Base-by-base conservation (phyloP, 2,888 invertebrate species). In the Monochamus alternatus region DNA sequence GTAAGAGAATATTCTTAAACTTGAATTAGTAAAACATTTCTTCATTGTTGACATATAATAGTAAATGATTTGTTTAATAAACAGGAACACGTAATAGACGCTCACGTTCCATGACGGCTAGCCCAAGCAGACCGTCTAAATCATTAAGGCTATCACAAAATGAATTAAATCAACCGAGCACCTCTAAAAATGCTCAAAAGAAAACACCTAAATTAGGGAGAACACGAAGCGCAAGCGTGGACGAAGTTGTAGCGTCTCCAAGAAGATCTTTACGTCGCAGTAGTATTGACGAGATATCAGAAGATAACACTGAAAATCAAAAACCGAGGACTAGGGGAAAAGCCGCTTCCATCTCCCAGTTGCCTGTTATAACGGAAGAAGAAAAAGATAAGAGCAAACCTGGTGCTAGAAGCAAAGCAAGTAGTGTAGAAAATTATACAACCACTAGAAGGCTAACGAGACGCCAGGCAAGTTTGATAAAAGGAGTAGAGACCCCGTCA, bases 391-490 rank as follows among this genome's bases (percentile, higher is more conserved):
- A 14, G 8, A 62, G 38, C 31, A 65, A 75, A 51, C 31, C 22
- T 58, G 55, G 55, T 64, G 73, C 8, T 58, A 65, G 51, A 73
- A 77, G 44, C 32, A 80, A 69, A 64, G 65, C 70, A 31, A 75
- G 65, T 43, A 81, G 78, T 67, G 68, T 78, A 7, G 80, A 85
- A 64, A 78, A 70, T 43, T 85, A 85, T 74, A 77, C 82, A 5
- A 75, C 81, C 4, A 73, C 83, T 0, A 81, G 86, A 73, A 76
- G 91, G 78, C 74, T 91, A 70, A 92, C 92, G 0, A 89, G 92
- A 3, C 84, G 89, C 64, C 91, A 92, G 78, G 89, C 89, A 73
- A 84, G 87, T 0, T 78, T 91, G 38, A 80, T 91, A 1, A 89
- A 90, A 63, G 87, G 89, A 0, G 87, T 87, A 74, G 71, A 73